Base-by-base conservation (phyloP, 2,113 vertebrate species). In the Apus apus region DNA sequence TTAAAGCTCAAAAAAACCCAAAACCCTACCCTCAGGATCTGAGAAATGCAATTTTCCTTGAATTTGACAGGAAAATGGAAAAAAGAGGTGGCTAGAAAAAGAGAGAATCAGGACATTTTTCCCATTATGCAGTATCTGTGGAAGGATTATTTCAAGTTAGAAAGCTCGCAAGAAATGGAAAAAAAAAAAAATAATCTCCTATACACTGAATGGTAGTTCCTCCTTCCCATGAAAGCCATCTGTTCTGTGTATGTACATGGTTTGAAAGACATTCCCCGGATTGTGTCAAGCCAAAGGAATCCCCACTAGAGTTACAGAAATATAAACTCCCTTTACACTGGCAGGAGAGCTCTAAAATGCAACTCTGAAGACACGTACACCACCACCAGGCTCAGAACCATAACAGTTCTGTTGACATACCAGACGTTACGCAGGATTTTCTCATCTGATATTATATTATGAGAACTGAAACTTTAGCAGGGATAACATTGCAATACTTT, bases 231-330 rank as follows among this genome's bases (percentile, higher is more conserved):
- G 94, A 93, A 96, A 96, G 65, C 93, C 96, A 94, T 95, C 91
- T 96, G 89, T 90, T 95, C 79, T 73, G 38, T 85, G 72, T 77
- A 87, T 67, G 90, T 34, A 66, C 90, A 91, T 46, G 71, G 75
- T 96, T 96, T 96, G 89, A 96, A 97, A 94, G 94, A 90, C 92
- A 97, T 96, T 97, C 95, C 87, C 71, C 25, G 92, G 80, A 94
- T 95, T 93, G 91, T 96, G 95, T 94, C 93, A 97, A 97, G 95
- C 93, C 95, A 95, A 97, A 97, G 88, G 93, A 94, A 96, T 97
- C 93, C 85, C 94, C 92, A 72, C 94, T 96, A 91, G 84, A 96
- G 90, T 97, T 96, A 96, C 94, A 95, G 93, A 96, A 96, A 97
- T 85, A 81, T 58, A 94, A 96, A 96, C 65, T 87, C 45, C 91